Conservation (phyloP, 2,113 vertebrate species). For the Beaufortia kweichowensis region DNA sequence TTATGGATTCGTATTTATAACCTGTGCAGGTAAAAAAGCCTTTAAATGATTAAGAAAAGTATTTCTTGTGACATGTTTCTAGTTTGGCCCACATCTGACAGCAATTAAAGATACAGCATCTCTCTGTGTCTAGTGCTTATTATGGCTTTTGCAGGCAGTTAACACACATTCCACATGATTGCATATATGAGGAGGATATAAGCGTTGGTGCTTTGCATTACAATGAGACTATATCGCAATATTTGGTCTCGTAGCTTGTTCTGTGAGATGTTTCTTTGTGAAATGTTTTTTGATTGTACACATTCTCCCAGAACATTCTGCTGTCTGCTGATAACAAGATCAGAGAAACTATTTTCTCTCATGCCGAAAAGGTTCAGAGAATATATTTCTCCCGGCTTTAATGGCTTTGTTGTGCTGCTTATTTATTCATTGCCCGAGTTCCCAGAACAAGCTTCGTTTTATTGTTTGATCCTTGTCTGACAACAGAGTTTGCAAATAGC, state of each 20-base stretch:
- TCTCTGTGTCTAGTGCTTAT: too few relatives aligned
- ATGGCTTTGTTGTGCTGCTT: not conserved
- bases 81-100: not conserved
- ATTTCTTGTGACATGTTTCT: too few relatives aligned
- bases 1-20: too few relatives aligned
- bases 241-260: slow-evolving; percentile 7
- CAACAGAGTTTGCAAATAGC: not conserved
- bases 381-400: not conserved
- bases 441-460: not conserved
- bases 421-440: not conserved
- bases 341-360: not conserved
- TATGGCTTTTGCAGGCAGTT: slow-evolving; percentile 8
- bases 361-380: not conserved
- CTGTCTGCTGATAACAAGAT: not conserved
- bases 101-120: not conserved
- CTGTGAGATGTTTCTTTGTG: not conserved
- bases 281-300: slow-evolving; percentile 4
- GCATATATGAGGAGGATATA: not conserved
- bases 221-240: not conserved
- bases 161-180: slow-evolving; percentile 16
- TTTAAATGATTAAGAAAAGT: too few relatives aligned
- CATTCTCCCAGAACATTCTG: not conserved
- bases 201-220: not conserved
- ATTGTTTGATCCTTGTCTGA: too few relatives aligned
- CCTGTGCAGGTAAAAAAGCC: too few relatives aligned